Base-by-base conservation (phyloP, 2,113 vertebrate genomes). In the Hydropotes inermis region DNA sequence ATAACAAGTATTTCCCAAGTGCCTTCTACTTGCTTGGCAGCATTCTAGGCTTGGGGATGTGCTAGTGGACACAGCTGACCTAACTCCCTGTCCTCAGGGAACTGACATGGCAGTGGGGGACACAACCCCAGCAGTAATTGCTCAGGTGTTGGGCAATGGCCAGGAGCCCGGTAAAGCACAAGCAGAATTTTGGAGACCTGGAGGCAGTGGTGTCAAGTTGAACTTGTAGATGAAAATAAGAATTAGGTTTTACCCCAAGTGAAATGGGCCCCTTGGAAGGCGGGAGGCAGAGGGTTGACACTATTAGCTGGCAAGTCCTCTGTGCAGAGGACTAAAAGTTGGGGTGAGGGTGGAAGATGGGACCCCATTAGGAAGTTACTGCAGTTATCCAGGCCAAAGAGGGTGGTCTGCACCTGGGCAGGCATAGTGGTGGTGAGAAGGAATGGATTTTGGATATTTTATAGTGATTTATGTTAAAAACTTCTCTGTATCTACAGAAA, bases 331-430 rank as follows among this genome's bases (percentile, higher is more conserved):
- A 12, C 76, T 39, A 28, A 52, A 88, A 67, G 85, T 39, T 17
- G 82, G 33, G 45, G 52, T 25, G 28, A 50, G n/a, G 33, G 55
- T 13, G 2, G 82, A 60, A 61, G 45, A 33, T 16, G 10, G 79
- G 28, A 10, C 23, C 23, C 67, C 55, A 30, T 14, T 17, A 61
- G 45, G 67, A 45, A 36, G n/a, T 25, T 27, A 45, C 14, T 81
- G 79, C 4, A 5, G 36, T 70, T 55, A n/a, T 14, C 8, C 43
- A 88, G 87, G 61, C 61, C 33, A 23, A 9, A 47, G 28, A 47
- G 13, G 15, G 54, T 5, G 6, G 27, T 5, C 43, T 64, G 10
- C 0, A 7, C 13, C 23, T 8, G n/a, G 12, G 19, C 6, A 2
- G 47, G n/a, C 3, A 0, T 36, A 74, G 43, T 0, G 1, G 30